These are phyloP conservation scores for Drosophila algonquin DNA, from an alignment of 2,888 invertebrate species.

Conservation along the genomic window DNA sequence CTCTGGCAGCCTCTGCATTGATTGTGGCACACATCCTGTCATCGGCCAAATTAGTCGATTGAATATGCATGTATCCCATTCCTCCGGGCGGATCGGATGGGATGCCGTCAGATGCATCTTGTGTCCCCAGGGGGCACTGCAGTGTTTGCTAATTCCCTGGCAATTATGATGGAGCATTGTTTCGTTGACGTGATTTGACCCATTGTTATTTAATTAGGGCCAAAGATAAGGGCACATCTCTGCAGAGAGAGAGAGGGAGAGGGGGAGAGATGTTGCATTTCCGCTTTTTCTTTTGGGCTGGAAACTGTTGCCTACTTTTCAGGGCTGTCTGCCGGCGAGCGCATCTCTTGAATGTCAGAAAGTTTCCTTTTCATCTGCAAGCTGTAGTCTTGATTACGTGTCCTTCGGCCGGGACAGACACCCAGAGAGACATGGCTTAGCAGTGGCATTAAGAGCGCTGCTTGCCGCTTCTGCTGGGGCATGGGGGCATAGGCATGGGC, in stretches of 20 bases:
- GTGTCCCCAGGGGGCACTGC: constrained; percentile 20
- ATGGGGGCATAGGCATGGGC: constrained; percentile 26
- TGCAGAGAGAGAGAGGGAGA: background rate
- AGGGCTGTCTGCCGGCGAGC: constrained; percentile 25
- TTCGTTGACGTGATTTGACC: constrained; percentile 20
- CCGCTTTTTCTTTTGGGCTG: constrained; percentile 27
- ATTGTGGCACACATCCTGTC: constrained; percentile 25
- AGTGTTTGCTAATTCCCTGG: constrained; percentile 60
- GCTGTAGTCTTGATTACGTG: constrained; percentile 33
- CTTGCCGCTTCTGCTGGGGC: background rate
- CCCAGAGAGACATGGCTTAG: constrained; percentile 2
- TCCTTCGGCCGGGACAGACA: constrained; percentile 23
- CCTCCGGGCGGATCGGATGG: background rate
- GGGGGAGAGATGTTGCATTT: constrained; percentile 10
- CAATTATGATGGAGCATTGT: constrained; percentile 46
- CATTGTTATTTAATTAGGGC: constrained; percentile 44
- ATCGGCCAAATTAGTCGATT: constrained; percentile 49
- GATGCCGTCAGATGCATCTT: background rate
- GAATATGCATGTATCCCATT: constrained; percentile 54
- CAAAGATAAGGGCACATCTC: constrained; percentile 5
- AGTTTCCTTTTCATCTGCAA: constrained; percentile 43
- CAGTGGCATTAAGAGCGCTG: background rate
- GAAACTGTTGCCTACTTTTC: constrained; percentile 40
- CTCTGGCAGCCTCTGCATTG: background rate
- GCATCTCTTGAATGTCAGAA: constrained; percentile 18